Base-by-base conservation (phyloP, 1,140 invertebrate species). In the Psix sp. region DNA sequence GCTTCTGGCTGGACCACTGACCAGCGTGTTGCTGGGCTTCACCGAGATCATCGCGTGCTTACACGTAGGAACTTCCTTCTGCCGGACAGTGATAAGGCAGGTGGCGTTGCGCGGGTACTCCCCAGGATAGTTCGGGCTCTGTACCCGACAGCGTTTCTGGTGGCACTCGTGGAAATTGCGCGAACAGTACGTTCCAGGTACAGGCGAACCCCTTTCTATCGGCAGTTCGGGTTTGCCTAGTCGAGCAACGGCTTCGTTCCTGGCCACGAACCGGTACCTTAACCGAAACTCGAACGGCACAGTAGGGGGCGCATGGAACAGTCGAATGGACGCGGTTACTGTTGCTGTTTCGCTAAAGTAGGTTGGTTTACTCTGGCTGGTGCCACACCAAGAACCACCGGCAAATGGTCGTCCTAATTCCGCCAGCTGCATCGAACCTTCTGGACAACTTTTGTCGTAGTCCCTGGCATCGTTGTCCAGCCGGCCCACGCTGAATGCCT, bases 81-180 rank as follows among this genome's bases (percentile, higher is more conserved):
- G 94, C 10, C 93, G 88, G 45, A 95, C 85, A 13, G 91, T 94
- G 88, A 94, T 93, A 77, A 93, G 91, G 81, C 94, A 96, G 6
- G 93, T 94, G 2, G 95, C 93, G 82, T 96, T 95, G 35, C 94
- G 89, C 0, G 94, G 95, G 86, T 96, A 96, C 88, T 96, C 93
- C 10, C 95, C 95, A 0, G 95, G 95, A 84, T 95, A 96, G 85
- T 96, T 96, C n/a, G 95, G 95, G 45, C 91, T 92, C 85, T 96
- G 95, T 21, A 96, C 86, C 20, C 93, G 90, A 79, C 94, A 96
- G 35, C 91, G 90, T 79, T 93, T 94, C 51, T 92, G 89, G 82
- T 95, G 94, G 78, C 94, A 96, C 79, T 95, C 93, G 84, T 96
- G 93, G 78, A 95, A 95, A 72, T 94, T 93, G 43, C 94, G 89